Percentiles rank a stretch among this genome's conserved stretches.
Evolutionary conservation across 2,797 vertebrate species (phyloP).

Genomic region (Mormyrus hasselquistii): DNA sequence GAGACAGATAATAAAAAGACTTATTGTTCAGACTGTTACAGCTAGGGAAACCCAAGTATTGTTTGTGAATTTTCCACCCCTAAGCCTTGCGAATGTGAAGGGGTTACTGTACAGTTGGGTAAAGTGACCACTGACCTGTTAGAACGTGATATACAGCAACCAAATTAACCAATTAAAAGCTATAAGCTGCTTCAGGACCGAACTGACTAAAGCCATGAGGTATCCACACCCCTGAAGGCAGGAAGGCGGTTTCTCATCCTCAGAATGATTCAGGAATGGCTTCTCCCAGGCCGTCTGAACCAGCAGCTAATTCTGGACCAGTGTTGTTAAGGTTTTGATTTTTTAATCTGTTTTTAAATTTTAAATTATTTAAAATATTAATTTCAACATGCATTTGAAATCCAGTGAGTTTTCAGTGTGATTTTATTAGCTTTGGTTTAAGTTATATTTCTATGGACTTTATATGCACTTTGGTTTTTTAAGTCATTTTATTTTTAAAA

Average conservation of each 20-base stretch:
- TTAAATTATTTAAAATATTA: background rate
- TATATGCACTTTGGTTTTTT: background rate
- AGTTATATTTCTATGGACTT: background rate
- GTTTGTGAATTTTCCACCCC: background rate
- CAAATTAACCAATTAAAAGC: background rate
- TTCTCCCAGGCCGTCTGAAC: background rate
- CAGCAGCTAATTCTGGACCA: background rate
- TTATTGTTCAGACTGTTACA: background rate
- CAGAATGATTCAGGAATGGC: background rate
- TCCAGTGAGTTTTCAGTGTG: background rate
- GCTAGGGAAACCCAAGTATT: background rate
- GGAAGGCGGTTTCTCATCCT: background rate
- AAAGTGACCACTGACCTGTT: background rate
- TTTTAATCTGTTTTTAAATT: background rate
- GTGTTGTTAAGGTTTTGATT: background rate
- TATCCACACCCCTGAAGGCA: background rate
- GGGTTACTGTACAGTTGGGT: background rate
- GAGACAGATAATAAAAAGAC: background rate
- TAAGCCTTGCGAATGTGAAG: background rate
- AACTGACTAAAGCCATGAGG: background rate
- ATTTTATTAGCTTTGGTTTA: background rate
- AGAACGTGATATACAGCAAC: background rate
- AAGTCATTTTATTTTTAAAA: background rate
- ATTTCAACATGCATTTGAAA: background rate
- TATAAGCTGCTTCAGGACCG: background rate